Conservation (phyloP, 1,140 invertebrate genomes). For the Drosophila ironensis region DNA sequence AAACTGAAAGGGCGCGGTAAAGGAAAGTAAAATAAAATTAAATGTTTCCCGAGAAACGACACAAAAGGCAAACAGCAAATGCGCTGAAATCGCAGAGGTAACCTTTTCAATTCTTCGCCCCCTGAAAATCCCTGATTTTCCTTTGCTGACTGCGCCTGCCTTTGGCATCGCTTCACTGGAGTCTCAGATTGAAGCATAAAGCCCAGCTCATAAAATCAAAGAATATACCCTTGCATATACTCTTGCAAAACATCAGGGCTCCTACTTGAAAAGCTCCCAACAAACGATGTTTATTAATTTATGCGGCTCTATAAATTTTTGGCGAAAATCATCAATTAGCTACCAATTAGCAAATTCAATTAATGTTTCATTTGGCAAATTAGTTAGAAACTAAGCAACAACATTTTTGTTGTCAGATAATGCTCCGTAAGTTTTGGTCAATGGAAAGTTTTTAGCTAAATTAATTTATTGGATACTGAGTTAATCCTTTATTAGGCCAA, state of each 20-base stretch:
- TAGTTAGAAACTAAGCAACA: too few species aligned
- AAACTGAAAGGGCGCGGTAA: neutral
- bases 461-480: too few species aligned
- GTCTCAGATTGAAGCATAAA: slow-evolving; percentile 37
- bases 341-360: too few species aligned
- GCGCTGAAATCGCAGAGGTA: slow-evolving; percentile 42
- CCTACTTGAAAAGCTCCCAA: too few species aligned
- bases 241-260: neutral
- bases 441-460: too few species aligned
- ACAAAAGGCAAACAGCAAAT: slow-evolving; percentile 53
- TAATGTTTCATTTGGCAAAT: too few species aligned
- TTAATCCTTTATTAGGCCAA: too few species aligned
- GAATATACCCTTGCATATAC: neutral
- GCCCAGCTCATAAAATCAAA: slow-evolving; percentile 7
- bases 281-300: too few species aligned
- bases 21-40: slow-evolving; percentile 31
- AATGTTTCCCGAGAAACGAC: slow-evolving; percentile 45
- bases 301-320: too few species aligned
- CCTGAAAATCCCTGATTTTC: neutral
- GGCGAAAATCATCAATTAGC: too few species aligned
- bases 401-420: neutral
- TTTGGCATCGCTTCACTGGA: slow-evolving; percentile 40
- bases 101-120: slow-evolving; percentile 29
- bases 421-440: too few species aligned
- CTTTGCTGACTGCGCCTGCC: slow-evolving; percentile 4